phyloP scores from a whole-genome alignment of 2,888 invertebrate species.

The Dysmachus trigonus region DNA sequence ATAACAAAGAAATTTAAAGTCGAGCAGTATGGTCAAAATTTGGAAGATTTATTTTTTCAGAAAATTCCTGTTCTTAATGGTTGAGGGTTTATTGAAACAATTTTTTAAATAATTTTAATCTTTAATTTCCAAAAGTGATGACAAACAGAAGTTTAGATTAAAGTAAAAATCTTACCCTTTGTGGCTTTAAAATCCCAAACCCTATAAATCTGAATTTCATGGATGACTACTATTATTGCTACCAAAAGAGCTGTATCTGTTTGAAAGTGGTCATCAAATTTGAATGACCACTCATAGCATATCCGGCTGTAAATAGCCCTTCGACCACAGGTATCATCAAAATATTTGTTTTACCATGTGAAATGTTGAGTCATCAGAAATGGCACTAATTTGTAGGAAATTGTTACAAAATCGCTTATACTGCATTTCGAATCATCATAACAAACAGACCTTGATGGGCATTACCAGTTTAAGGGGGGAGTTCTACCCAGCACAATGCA shows the following conservation, averaged over 20 bases:
- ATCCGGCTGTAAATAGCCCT: neutral
- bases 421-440: neutral
- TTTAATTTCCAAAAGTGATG: too few species aligned
- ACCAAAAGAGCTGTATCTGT: too few species aligned
- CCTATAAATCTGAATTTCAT: neutral
- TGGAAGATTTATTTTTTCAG: too few species aligned
- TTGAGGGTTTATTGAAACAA: too few species aligned
- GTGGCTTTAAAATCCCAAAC: neutral
- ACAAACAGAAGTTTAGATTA: too few species aligned
- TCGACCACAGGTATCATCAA: neutral
- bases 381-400: neutral
- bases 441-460: neutral
- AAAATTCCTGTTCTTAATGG: too few species aligned
- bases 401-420: neutral
- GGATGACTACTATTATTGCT: neutral
- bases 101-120: too few species aligned
- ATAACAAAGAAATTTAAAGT: too few species aligned
- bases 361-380: neutral
- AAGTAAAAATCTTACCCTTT: too few species aligned
- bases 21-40: too few species aligned
- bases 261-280: neutral
- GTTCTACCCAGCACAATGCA: neutral
- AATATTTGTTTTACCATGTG: neutral
- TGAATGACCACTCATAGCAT: neutral
- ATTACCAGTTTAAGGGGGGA: neutral